Conservation (phyloP, 2,113 vertebrate genomes). For the Notiomystis cincta region DNA sequence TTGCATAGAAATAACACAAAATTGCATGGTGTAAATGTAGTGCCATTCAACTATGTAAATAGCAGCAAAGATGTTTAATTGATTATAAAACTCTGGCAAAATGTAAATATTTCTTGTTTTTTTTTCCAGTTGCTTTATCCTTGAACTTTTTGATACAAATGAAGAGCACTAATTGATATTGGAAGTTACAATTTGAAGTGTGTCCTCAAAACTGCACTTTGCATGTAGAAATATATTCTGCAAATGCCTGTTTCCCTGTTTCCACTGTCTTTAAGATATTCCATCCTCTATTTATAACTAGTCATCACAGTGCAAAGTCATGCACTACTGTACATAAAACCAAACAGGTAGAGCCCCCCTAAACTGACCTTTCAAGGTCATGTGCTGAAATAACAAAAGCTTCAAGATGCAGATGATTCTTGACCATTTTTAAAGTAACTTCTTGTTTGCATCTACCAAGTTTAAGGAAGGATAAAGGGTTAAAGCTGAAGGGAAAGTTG, state of each 20-base stretch:
- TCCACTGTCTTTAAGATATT: background rate
- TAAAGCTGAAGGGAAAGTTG: background rate
- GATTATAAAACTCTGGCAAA: constrained; percentile 69
- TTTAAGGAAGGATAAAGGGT: background rate
- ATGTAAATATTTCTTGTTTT: constrained; percentile 64
- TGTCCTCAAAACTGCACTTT: background rate
- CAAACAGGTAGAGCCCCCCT: background rate
- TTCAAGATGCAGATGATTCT: background rate
- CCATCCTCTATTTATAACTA: background rate
- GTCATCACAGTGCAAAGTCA: background rate
- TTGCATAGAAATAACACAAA: constrained; percentile 71
- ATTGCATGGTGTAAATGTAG: constrained; percentile 63
- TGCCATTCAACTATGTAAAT: constrained; percentile 75
- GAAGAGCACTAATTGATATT: constrained; percentile 46
- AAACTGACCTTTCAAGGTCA: accelerated
- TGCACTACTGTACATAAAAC: background rate
- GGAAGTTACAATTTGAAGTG: constrained; percentile 12
- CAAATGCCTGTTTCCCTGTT: background rate
- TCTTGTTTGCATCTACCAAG: background rate
- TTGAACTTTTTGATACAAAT: constrained; percentile 16
- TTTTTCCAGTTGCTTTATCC: constrained; percentile 20
- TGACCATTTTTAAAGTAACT: background rate
- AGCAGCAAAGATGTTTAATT: constrained; percentile 75
- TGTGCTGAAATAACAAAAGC: background rate
- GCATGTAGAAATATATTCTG: background rate